Percentiles rank a stretch among this genome's conserved stretches.
Evolutionary conservation across 2,113 vertebrate genomes (phyloP).

Genomic region (Ctenomys sociabilis): DNA sequence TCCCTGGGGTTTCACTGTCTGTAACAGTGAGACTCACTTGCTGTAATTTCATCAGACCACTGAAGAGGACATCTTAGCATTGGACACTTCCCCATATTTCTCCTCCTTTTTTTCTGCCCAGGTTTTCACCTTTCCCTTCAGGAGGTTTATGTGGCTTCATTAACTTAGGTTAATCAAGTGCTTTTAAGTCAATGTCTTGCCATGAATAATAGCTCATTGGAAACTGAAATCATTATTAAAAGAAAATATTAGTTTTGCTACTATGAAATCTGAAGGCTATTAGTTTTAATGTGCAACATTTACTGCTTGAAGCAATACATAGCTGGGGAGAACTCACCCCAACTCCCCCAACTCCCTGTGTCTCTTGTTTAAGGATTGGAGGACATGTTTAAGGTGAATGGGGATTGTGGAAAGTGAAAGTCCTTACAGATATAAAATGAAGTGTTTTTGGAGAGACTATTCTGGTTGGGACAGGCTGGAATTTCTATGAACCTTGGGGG

Average conservation of each 20-base stretch:
- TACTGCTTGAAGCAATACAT: not conserved
- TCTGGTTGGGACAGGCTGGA: not conserved
- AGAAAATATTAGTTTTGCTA: not conserved
- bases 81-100: not conserved
- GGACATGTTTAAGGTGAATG: not conserved
- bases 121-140: not conserved
- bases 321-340: not conserved
- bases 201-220: slow-evolving; percentile 50
- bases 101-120: not conserved
- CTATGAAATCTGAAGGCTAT: not conserved
- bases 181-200: slow-evolving; percentile 48
- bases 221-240: slow-evolving; percentile 48
- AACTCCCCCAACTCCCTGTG: not conserved
- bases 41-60: not conserved
- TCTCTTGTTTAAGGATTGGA: not conserved
- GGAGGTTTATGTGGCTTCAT: slow-evolving; percentile 58
- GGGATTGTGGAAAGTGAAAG: not conserved
- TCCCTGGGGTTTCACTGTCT: not conserved
- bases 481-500: not conserved
- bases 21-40: not conserved
- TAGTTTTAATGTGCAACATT: not conserved
- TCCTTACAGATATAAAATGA: not conserved
- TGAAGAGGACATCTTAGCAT: not conserved
- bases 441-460: not conserved
- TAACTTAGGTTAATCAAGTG: slow-evolving; percentile 52